Base-by-base conservation (phyloP, 1,140 invertebrate species). In the Potamilus streckersoni region DNA sequence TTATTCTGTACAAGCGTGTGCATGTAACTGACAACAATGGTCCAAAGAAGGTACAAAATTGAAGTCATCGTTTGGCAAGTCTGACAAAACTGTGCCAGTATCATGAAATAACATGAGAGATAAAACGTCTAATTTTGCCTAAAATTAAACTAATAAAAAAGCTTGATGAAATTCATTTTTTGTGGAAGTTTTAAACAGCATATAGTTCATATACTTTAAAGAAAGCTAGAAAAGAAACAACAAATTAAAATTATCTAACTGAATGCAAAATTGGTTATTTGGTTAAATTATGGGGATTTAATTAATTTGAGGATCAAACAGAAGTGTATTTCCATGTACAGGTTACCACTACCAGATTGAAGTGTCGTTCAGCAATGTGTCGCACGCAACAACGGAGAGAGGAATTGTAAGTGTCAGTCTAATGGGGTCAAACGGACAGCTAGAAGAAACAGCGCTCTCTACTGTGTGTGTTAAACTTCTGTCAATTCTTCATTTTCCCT, bases 331-430 rank as follows among this genome's bases (percentile, higher is more conserved):
- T 27, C 27, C 27, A 2, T 27, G 57, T 74, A n/a, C 65, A 83
- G 82, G 80, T 17, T 83, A 81, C 56, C 82, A 81, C 60, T 81
- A 83, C 49, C 58, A 77, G 59, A 72, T 83, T 12, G 55, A 66
- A 14, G 20, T 83, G 38, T 62, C 78, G 6, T 58, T 83, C 27
- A 75, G 73, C 19, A 78, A 69, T 27, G 27, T 61, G 6, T 16
- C 20, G 3, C 63, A 62, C 13, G 59, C 68, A 2, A 60, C 65
- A 38, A n/a, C 67, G n/a, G 80, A 80, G 73, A 27, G 73, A 20
- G 82, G 82, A 16, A 49, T 73, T 16, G 16, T 83, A 60, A 79
- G 66, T 56, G 71, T 69, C 31, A 27, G 2, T 27, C 27, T 27
- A 38, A 38, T 38, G 38, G 82, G 82, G 14, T 66, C 68, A 19